A percentile compares a stretch with the other conserved stretches of the same genome.
These are phyloP conservation scores for Tetrapedia diversipes DNA, from an alignment of 2,888 invertebrate genomes.

Conservation along the genomic window DNA sequence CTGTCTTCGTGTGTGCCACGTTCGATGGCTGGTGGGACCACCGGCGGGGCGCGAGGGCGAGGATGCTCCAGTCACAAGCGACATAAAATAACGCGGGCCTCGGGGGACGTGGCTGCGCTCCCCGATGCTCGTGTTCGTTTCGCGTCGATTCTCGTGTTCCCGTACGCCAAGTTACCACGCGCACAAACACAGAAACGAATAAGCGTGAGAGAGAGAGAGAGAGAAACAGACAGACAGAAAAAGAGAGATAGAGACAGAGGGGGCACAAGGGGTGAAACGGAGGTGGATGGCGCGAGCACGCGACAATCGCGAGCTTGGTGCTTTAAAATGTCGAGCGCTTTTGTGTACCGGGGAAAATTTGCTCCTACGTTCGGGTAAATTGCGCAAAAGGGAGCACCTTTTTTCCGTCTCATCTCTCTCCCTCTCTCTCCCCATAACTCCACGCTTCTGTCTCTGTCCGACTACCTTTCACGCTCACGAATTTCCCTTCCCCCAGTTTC, in stretches of 20 bases:
- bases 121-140: conserved; percentile 46
- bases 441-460: not conserved
- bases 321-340: conserved; percentile 60
- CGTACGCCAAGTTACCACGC: conserved; percentile 14
- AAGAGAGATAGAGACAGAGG: not conserved
- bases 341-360: conserved; percentile 59
- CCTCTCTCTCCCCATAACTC: not conserved
- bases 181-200: conserved; percentile 6
- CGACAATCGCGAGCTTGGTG: conserved; percentile 55
- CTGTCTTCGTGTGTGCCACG: conserved; percentile 57
- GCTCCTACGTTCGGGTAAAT: conserved; percentile 56
- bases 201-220: not conserved
- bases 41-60: conserved; percentile 10
- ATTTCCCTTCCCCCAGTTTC: not conserved
- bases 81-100: conserved; percentile 72
- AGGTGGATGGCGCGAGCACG: conserved; percentile 47
- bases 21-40: conserved; percentile 55
- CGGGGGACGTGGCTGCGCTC: conserved; percentile 56
- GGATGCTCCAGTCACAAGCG: conserved; percentile 64
- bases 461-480: not conserved
- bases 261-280: not conserved
- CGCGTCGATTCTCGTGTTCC: conserved; percentile 49
- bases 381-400: conserved; percentile 56
- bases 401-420: conserved; percentile 39
- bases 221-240: not conserved